phyloP scores from a whole-genome alignment of 2,888 invertebrate genomes.

The Mesoligia furuncula region DNA sequence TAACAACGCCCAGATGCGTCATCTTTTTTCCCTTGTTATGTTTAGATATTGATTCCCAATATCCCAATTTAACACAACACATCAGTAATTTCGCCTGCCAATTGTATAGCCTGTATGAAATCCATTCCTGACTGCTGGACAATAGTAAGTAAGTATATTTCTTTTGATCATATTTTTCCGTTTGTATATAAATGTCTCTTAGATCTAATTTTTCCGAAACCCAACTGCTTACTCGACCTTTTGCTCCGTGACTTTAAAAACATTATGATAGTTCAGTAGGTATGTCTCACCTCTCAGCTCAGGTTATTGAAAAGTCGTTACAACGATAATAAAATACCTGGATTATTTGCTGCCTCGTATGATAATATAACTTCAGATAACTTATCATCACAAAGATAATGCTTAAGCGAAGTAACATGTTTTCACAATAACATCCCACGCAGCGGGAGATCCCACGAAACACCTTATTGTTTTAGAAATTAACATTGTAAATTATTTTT shows the following conservation, averaged over 20 bases:
- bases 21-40: background rate
- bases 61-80: background rate
- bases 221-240: background rate
- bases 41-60: background rate
- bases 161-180: background rate
- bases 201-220: background rate
- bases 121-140: too few species aligned
- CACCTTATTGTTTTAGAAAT: conserved; percentile 32
- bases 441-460: conserved; percentile 51
- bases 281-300: conserved; percentile 10
- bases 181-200: background rate
- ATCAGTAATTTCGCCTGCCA: background rate
- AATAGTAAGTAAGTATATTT: background rate
- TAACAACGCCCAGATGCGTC: background rate
- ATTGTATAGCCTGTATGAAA: background rate
- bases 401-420: conserved; percentile 47
- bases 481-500: conserved; percentile 12
- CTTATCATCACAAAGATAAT: conserved; percentile 64
- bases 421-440: conserved; percentile 68
- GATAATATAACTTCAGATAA: conserved; percentile 66
- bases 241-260: background rate
- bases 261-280: background rate
- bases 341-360: conserved; percentile 49
- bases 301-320: conserved; percentile 40
- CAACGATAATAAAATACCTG: conserved; percentile 45